Base-by-base conservation (phyloP, 2,797 vertebrate genomes). In the Tiaroga cobitis region DNA sequence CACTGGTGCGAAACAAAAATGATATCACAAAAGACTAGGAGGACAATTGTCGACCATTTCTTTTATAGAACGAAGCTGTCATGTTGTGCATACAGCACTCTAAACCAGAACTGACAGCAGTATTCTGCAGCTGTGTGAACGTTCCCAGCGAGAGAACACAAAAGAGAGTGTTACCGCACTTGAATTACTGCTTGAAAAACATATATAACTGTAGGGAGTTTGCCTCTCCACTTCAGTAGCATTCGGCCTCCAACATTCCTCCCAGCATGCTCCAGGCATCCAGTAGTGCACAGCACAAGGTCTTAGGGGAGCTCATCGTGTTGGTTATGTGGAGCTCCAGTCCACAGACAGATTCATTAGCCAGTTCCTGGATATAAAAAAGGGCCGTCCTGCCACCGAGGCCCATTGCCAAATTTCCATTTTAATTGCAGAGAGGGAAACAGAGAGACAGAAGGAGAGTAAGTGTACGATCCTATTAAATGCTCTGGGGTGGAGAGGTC, bases 381-480 rank as follows among this genome's bases (percentile, higher is more conserved):
- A 67, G 24, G 73, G 26, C 51, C 39, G 11, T 59, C 63, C 70
- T 69, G 65, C 67, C 76, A 85, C 78, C 29, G 51, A 74, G 82
- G 46, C 37, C 80, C 82, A 59, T 67, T n/a, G 77, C 82, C 81
- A 82, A 89, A 93, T 93, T 93, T 93, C 89, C 91, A 92, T 92
- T 93, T 93, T 91, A 93, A 93, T 93, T 92, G 90, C 90, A 84
- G 76, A 80, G 67, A 84, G 82, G 43, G 89, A 79, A 85, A 65
- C 4, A 63, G 32, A 72, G 26, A 87, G 65, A n/a, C 49, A 76
- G 18, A 83, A 63, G 34, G 65, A 82, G 46, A 72, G 70, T 63
- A 78, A 91, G 87, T 39, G 79, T 91, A 93, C 90, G 90, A 91
- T 92, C 92, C 92, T 92, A 92, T 94, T 93, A 94, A 49, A 83